Evolutionary conservation across 2,888 invertebrate species (phyloP).

Genomic region (Eulithis testata): DNA sequence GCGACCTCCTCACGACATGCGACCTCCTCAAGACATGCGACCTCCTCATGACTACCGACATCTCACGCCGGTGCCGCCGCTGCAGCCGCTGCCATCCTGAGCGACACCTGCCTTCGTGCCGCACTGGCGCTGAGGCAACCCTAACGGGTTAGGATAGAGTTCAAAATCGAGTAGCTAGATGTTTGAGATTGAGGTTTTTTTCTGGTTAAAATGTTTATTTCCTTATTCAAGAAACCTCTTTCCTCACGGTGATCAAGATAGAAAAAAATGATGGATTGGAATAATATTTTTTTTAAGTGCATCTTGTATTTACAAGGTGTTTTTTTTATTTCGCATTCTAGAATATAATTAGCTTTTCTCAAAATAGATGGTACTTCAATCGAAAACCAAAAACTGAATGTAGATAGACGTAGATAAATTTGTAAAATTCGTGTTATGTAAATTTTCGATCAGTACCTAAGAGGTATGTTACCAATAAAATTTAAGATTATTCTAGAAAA

Average conservation of each 20-base stretch:
- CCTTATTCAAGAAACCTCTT: not conserved
- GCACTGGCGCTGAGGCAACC: slow-evolving; percentile 74
- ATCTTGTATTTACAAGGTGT: too few species aligned
- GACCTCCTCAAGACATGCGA: slow-evolving; percentile 54
- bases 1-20: slow-evolving; percentile 62
- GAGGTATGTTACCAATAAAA: slow-evolving; percentile 43
- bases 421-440: slow-evolving; percentile 15
- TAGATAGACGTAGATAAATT: slow-evolving; percentile 28
- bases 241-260: too few species aligned
- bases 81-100: slow-evolving; percentile 79
- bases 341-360: not conserved
- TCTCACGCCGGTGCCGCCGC: slow-evolving; percentile 63
- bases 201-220: not conserved
- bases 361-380: slow-evolving; percentile 2
- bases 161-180: slow-evolving; percentile 36
- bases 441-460: slow-evolving; percentile 34
- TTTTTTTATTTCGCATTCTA: too few species aligned
- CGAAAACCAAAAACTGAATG: slow-evolving; percentile 7
- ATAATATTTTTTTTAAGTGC: too few species aligned
- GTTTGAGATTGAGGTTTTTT: slow-evolving; percentile 11
- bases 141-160: slow-evolving; percentile 28
- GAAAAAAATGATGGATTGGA: too few species aligned
- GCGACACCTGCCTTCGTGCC: slow-evolving; percentile 79
- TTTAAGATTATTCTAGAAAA: slow-evolving; percentile 33
- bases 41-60: slow-evolving; percentile 70